Conservation (phyloP, 2,797 vertebrate species). For the Ceryle rudis region DNA sequence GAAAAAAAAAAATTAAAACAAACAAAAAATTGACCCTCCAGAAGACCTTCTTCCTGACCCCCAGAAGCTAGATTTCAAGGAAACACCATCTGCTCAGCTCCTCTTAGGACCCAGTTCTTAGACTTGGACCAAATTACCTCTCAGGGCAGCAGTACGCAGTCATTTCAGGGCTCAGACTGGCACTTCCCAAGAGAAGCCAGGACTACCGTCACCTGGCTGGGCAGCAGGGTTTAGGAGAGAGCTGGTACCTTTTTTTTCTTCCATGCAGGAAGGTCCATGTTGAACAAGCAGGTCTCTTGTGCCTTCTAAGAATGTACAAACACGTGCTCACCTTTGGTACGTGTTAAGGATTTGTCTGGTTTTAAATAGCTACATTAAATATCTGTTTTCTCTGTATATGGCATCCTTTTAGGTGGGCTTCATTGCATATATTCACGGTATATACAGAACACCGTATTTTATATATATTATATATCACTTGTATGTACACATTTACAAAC, state of each 20-base stretch:
- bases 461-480: constrained; percentile 79
- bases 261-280: not conserved
- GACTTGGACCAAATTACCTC: not conserved
- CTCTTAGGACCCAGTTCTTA: not conserved
- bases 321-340: not conserved
- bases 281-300: not conserved
- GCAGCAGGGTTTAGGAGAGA: not conserved
- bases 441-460: constrained; percentile 68
- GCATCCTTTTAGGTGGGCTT: constrained; percentile 54
- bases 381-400: constrained; percentile 34
- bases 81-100: not conserved
- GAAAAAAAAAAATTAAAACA: too few relatives aligned
- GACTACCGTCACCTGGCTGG: not conserved
- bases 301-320: not conserved
- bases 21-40: not conserved
- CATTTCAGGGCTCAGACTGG: not conserved
- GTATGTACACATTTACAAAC: constrained; percentile 84
- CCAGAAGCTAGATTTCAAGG: not conserved
- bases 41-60: not conserved
- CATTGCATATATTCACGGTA: constrained; percentile 43
- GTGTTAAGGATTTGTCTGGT: not conserved
- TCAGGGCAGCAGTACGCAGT: not conserved
- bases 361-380: constrained; percentile 60
- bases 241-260: not conserved
- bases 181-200: not conserved